Evolutionary conservation across 2,888 invertebrate species (phyloP), one percentile per base, ranked within the genome.

Genomic region (Blera fallax): DNA sequence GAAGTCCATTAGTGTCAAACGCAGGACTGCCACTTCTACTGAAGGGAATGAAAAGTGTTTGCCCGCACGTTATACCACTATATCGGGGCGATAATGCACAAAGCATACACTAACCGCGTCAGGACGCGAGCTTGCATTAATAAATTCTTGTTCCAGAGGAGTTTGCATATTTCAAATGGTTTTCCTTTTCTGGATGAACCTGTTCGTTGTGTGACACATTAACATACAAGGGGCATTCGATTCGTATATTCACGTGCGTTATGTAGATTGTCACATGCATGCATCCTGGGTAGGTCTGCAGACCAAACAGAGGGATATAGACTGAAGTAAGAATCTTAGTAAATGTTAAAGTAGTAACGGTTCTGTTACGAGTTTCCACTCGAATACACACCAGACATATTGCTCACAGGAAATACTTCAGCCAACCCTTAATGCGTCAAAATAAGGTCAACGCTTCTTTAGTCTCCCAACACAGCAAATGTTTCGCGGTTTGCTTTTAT

Each of bases 371-470:
- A 10, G n/a, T 18, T 18, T 24, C 32, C 5, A 14, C 0, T 10
- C n/a, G 0, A 5, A 58, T 21, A 58, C 32, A 34, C 18, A 34
- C 18, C 10, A 18, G 2, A 1, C 3, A 43, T 14, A 43, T n/a
- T 45, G 48, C 48, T 2, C 3, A 48, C 10, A 3, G 10, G n/a
- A 24, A 52, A 29, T 29, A n/a, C 32, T 21, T 43, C 21, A 29
- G 7, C 37, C 48, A 18, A 37, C 60, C 29, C 24, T 52, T 32
- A 73, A 37, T 37, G 3, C 27, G 7, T n/a, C 11, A 45, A 58
- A 77, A 82, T 77, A 58, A 45, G 77, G 77, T 82, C 77, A 82
- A 65, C 77, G 65, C 72, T 76, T 65, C 64, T 10, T 82, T 45
- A 64, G 58, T 34, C 11, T 32, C 34, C 1, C 27, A 24, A 24